Percentiles rank a stretch among this genome's conserved stretches.
Evolutionary conservation across 2,797 vertebrate species (phyloP).

Genomic region (Sebastes variabilis): DNA sequence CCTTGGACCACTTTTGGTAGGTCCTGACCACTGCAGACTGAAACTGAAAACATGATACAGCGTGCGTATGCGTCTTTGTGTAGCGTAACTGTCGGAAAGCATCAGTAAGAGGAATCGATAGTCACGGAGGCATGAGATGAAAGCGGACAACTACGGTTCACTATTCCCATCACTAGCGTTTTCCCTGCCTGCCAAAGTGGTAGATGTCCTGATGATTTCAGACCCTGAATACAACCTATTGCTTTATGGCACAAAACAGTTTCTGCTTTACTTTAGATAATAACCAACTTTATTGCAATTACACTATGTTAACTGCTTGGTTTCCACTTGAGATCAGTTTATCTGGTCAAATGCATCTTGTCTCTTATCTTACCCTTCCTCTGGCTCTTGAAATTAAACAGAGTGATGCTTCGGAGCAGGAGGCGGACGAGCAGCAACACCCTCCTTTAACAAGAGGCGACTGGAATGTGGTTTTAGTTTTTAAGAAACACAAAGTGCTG

Average conservation of each 20-base stretch:
- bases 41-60: no score
- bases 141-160: no score
- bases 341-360: neutral
- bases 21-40: no score
- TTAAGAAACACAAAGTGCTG: conserved; percentile 24
- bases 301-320: neutral
- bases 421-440: neutral
- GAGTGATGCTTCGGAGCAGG: neutral
- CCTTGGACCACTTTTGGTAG: no score
- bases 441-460: neutral
- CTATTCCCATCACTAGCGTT: no score
- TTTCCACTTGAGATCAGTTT: neutral
- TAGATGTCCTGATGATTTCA: no score
- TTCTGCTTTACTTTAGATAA: neutral
- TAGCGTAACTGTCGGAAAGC: no score
- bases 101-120: no score
- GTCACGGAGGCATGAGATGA: no score
- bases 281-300: neutral
- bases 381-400: neutral
- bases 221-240: neutral
- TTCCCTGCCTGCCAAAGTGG: no score
- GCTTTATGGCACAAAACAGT: neutral
- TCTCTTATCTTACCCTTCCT: neutral
- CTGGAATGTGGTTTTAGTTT: neutral
- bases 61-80: no score